Evolutionary conservation across 2,888 invertebrate genomes (phyloP).

Genomic region (Agrochola circellaris): DNA sequence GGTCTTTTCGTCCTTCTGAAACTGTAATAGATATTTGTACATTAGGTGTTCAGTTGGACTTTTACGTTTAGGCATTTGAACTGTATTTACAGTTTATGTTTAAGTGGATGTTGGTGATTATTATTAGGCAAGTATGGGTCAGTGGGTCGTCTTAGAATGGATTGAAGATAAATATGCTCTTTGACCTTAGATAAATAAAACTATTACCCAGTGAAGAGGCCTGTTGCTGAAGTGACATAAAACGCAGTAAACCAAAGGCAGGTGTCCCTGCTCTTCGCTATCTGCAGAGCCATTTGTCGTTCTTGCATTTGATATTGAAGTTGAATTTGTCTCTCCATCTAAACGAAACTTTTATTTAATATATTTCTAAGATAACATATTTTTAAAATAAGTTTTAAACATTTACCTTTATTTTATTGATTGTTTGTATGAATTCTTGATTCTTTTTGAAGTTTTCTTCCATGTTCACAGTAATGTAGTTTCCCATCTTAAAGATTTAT

Average conservation of each 20-base stretch:
- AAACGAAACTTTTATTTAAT: conserved; percentile 39
- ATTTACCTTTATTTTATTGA: conserved; percentile 92
- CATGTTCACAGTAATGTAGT: conserved; percentile 90
- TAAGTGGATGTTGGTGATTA: not conserved
- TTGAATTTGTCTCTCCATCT: conserved; percentile 95
- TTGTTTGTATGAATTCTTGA: conserved; percentile 92
- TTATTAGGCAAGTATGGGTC: not conserved
- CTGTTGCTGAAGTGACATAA: conserved; percentile 90
- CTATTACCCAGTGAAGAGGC: conserved; percentile 88
- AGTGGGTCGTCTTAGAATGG: too few relatives aligned
- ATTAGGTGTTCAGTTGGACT: not conserved
- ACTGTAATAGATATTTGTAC: conserved; percentile 75
- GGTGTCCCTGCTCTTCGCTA: conserved; percentile 93
- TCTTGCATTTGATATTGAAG: conserved; percentile 95
- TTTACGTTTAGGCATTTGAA: not conserved
- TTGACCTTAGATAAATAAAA: conserved; percentile 11
- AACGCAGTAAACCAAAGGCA: conserved; percentile 94
- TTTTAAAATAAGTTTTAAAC: not conserved
- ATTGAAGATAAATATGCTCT: not conserved
- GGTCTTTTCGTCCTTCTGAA: conserved; percentile 91
- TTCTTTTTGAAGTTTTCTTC: conserved; percentile 93
- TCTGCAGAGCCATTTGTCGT: conserved; percentile 93
- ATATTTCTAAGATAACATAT: conserved; percentile 13
- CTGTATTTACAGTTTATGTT: not conserved
- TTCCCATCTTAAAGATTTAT: conserved; percentile 89